These are phyloP conservation scores for Parnassius glacialis DNA, from an alignment of 2,888 invertebrate genomes.

Conservation along the genomic window DNA sequence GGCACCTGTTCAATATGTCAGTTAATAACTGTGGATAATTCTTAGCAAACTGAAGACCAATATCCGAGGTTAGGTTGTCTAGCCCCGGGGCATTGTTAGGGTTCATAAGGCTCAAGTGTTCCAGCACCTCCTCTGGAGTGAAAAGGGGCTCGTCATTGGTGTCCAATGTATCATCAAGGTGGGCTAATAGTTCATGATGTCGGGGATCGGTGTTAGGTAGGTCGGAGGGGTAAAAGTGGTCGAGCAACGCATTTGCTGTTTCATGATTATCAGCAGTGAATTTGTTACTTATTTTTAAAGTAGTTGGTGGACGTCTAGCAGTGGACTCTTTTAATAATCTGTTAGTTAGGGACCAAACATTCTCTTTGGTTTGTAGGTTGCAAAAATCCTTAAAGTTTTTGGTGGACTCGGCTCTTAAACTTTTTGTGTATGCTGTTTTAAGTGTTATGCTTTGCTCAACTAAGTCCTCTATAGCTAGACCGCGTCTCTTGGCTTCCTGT, in stretches of 20 bases:
- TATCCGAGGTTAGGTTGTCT: too few species aligned
- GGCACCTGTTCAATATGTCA: too few species aligned
- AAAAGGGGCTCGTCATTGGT: too few species aligned
- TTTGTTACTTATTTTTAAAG: conserved; percentile 9
- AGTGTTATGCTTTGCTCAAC: not conserved
- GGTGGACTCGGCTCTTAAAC: conserved; percentile 12
- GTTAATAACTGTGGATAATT: too few species aligned
- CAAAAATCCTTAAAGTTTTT: conserved; percentile 26
- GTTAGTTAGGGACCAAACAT: conserved; percentile 31
- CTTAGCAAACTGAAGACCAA: too few species aligned
- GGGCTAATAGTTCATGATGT: too few species aligned
- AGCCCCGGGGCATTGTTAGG: too few species aligned
- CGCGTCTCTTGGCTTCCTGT: not conserved
- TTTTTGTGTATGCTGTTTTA: not conserved
- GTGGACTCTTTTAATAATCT: conserved; percentile 20
- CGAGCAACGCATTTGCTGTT: conserved; percentile 23
- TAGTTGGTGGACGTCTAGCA: conserved; percentile 13
- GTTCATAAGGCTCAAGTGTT: too few species aligned
- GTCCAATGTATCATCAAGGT: too few species aligned
- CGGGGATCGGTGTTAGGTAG: too few species aligned
- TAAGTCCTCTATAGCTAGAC: not conserved
- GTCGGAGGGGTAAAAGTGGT: conserved; percentile 7
- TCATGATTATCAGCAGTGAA: conserved; percentile 18
- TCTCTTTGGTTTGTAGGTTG: conserved; percentile 27
- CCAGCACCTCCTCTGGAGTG: too few species aligned